Evolutionary conservation across 2,888 invertebrate genomes (phyloP).

Genomic region (Nomada goodeniana): DNA sequence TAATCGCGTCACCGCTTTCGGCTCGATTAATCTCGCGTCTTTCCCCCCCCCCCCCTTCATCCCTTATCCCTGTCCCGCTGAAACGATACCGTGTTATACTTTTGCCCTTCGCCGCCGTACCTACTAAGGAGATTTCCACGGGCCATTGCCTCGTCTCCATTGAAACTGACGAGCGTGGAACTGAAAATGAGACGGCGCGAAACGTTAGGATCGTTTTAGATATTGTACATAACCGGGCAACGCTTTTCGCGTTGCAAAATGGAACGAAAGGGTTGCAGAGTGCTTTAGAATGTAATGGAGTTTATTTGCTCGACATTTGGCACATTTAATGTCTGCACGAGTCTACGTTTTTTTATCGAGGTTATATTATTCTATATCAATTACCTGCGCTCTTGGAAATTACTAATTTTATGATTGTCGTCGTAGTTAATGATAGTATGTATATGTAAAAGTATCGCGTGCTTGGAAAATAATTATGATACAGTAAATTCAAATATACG

Average conservation of each 20-base stretch:
- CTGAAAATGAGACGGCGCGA: background rate
- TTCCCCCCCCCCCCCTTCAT: conserved; percentile 44
- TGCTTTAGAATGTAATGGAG: too few relatives aligned
- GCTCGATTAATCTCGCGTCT: conserved; percentile 68
- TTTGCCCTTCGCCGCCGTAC: conserved; percentile 34
- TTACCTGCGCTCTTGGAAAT: too few relatives aligned
- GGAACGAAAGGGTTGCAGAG: too few relatives aligned
- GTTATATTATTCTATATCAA: too few relatives aligned
- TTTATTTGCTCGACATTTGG: too few relatives aligned
- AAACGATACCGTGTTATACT: conserved; percentile 54
- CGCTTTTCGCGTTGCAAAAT: background rate
- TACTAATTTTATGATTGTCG: too few relatives aligned
- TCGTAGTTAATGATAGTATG: too few relatives aligned
- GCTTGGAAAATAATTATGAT: too few relatives aligned
- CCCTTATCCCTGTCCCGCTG: conserved; percentile 43
- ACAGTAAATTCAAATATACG: too few relatives aligned
- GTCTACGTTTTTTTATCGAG: too few relatives aligned
- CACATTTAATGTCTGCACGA: too few relatives aligned
- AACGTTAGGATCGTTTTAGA: background rate
- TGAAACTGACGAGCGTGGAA: conserved; percentile 30
- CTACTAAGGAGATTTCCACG: conserved; percentile 40
- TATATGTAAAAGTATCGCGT: too few relatives aligned
- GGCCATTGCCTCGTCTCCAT: conserved; percentile 16
- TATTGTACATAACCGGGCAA: background rate
- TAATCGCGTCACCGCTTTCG: conserved; percentile 74